Conservation (phyloP, 2,113 vertebrate species). For the Pteropus alecto region DNA sequence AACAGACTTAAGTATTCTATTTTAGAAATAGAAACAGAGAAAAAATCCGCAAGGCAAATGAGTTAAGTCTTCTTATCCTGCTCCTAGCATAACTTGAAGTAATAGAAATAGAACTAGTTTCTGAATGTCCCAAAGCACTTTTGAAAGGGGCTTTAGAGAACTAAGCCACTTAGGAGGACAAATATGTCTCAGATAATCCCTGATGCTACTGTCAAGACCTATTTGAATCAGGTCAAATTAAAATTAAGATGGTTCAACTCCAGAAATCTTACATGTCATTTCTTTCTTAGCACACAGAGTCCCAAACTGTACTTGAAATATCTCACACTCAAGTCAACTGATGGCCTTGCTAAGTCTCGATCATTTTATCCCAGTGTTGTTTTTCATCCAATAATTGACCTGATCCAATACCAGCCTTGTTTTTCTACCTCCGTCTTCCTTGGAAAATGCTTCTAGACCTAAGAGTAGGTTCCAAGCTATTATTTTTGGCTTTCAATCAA, state of each 20-base stretch:
- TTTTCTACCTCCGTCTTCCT: background rate
- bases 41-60: conserved; percentile 12
- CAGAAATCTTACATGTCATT: background rate
- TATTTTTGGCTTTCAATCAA: background rate
- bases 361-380: background rate
- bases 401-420: background rate
- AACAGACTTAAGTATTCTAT: conserved; percentile 53
- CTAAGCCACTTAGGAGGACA: conserved; percentile 70
- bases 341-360: background rate
- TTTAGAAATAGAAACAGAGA: conserved; percentile 67
- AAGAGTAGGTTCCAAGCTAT: background rate
- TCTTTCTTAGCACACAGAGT: background rate
- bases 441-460: conserved; percentile 11
- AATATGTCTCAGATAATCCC: conserved; percentile 68
- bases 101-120: background rate
- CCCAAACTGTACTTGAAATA: background rate
- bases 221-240: conserved; percentile 53
- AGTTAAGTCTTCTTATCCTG: background rate
- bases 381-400: background rate
- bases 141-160: background rate
- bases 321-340: background rate
- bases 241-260: background rate
- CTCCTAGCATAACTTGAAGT: background rate
- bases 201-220: conserved; percentile 7
- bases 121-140: background rate